These are phyloP conservation scores for Nyctibius bracteatus DNA, from an alignment of 2,113 vertebrate species.

Conservation along the genomic window DNA sequence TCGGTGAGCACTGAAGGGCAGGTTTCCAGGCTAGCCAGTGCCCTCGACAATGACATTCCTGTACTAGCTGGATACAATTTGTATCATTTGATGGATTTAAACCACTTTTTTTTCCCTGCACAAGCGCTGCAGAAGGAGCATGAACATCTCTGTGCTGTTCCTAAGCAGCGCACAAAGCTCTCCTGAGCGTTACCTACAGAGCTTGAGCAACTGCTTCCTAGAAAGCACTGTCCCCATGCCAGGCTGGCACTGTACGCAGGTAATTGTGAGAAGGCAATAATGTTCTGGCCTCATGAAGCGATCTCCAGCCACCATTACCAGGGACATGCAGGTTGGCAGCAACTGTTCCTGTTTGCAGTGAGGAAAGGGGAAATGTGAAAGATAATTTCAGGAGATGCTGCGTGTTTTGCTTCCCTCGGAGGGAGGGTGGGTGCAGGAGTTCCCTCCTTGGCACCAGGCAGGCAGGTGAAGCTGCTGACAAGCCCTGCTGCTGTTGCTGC, in stretches of 20 bases:
- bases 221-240: neutral
- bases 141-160: neutral
- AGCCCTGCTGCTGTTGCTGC: neutral
- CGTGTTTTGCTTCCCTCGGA: rapidly evolving
- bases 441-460: neutral
- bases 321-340: neutral
- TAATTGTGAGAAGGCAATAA: neutral
- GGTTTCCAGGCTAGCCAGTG: neutral
- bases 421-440: neutral
- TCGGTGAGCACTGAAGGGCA: neutral
- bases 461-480: neutral
- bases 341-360: neutral
- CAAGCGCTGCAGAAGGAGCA: neutral
- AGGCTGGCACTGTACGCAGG: neutral
- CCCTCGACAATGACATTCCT: neutral
- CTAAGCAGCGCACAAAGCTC: neutral
- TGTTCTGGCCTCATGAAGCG: neutral
- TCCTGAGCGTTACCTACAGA: neutral
- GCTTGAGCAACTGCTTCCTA: neutral
- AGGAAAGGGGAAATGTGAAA: neutral
- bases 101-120: neutral
- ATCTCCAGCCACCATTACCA: rapidly evolving
- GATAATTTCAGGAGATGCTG: neutral
- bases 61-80: neutral
- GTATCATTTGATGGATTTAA: neutral